Percentiles rank a stretch among this genome's conserved stretches.
These are phyloP conservation scores for Dasysyrphus albostriatus DNA, from an alignment of 2,888 invertebrate species.

Conservation along the genomic window DNA sequence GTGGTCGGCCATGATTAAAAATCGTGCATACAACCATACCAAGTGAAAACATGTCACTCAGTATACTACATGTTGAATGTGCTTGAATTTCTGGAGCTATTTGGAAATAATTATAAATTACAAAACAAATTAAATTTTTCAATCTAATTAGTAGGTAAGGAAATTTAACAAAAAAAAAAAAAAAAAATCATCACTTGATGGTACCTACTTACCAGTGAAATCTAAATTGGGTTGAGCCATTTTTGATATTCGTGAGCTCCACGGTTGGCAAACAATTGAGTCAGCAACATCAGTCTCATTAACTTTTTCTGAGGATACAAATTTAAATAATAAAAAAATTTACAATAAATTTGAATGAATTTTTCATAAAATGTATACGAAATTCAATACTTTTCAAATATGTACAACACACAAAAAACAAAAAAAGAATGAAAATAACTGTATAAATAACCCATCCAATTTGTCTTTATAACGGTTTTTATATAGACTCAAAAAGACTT, in stretches of 20 bases:
- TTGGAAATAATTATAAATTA: constrained; percentile 22
- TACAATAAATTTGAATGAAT: not conserved
- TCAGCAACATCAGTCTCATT: constrained; percentile 89
- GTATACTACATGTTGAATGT: constrained; percentile 91
- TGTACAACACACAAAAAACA: not conserved
- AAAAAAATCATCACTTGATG: not conserved
- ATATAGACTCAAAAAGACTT: not conserved
- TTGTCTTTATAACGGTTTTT: constrained; percentile 1
- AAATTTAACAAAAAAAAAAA: not conserved
- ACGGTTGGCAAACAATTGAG: constrained; percentile 91
- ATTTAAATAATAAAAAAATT: not conserved
- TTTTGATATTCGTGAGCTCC: constrained; percentile 95
- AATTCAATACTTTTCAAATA: not conserved
- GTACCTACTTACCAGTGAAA: constrained; percentile 88
- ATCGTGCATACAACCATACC: constrained; percentile 97
- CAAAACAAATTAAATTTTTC: not conserved
- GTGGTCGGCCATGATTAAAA: constrained; percentile 94
- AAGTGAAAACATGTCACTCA: constrained; percentile 98
- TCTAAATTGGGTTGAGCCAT: constrained; percentile 98
- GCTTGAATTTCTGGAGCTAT: constrained; percentile 96
- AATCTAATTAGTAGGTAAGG: not conserved
- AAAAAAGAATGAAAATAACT: constrained; percentile 1
- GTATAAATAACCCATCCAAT: constrained; percentile 18
- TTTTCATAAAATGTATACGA: too few species aligned
- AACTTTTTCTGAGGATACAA: constrained; percentile 86